A percentile compares a stretch with the other conserved stretches of the same genome.
phyloP scores from a whole-genome alignment of 2,113 vertebrate species.

The Sphyrna mokarran region DNA sequence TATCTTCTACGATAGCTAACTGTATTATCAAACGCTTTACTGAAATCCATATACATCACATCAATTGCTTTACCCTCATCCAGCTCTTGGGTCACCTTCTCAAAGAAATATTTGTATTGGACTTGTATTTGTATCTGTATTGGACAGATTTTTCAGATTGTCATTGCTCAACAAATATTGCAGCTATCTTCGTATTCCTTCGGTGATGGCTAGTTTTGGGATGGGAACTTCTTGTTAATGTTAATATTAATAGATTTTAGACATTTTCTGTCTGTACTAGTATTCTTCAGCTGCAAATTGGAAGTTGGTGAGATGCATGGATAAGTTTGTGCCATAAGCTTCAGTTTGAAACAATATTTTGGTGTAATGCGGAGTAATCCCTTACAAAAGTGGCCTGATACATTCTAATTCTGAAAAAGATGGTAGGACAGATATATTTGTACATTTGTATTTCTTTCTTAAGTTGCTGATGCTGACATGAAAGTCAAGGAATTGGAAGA shows the following conservation, averaged over 20 bases:
- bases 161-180: neutral
- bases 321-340: neutral
- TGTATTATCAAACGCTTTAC: too few relatives aligned
- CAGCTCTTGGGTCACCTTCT: too few relatives aligned
- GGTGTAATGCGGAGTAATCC: neutral
- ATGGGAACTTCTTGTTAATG: neutral
- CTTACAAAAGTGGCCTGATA: neutral
- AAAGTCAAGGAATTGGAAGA: slow-evolving; percentile 85
- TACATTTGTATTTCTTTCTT: slow-evolving; percentile 39
- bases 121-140: too few relatives aligned
- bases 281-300: neutral
- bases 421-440: neutral
- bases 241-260: neutral
- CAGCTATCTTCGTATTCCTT: neutral
- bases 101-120: too few relatives aligned
- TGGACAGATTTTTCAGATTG: neutral
- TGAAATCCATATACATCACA: too few relatives aligned
- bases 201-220: neutral
- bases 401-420: neutral
- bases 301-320: neutral
- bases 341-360: neutral
- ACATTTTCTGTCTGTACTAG: neutral
- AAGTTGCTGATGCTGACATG: slow-evolving; percentile 85
- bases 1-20: too few relatives aligned
- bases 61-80: too few relatives aligned